Base-by-base conservation (phyloP, 2,113 vertebrate genomes). In the Archocentrus centrarchus region DNA sequence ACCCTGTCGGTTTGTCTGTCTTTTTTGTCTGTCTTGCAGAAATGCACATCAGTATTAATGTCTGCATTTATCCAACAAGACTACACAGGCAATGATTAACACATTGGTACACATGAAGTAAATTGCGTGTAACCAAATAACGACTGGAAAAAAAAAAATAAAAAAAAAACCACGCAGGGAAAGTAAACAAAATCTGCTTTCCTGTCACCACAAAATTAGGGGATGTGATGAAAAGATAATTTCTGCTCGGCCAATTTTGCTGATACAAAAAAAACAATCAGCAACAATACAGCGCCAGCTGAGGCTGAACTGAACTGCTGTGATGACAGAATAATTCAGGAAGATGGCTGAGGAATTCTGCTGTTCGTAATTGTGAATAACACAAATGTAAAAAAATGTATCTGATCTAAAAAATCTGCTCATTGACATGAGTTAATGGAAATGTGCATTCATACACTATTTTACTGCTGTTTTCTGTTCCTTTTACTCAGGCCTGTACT, bases 11-110 rank as follows among this genome's bases (percentile, higher is more conserved):
- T 86, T 37, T 64, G 70, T 94, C 82, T 92, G 85, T 91, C 88
- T 89, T 57, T 84, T 84, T 47, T 60, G 84, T 94, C 84, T 90
- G 84, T 92, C 92, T 93, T 75, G 80, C 81, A 57, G 39, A 76
- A 64, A 79, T 89, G 58, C 59, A 80, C 70, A 78, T 44, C 11
- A 80, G 32, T 87, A 82, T 89, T 78, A 78, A 77, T 53, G 77
- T 88, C 79, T 87, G 61, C 59, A 66, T 82, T 86, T 79, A 88
- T 83, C 59, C 68, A 83, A 81, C 85, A 79, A 62, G 27, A 75
- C 75, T 11, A 66, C 58, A 80, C 63, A 59, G 37, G 11, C 32
- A 30, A 75, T 32, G 20, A 84, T 75, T 41, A 55, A 86, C 66
- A 76, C 82, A 32, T 77, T 63, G 47, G 53, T 88, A 59, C 27